Evolutionary conservation across 2,797 vertebrate genomes (phyloP), one percentile per base, ranked within the genome.

Genomic region (Limosa lapponica): DNA sequence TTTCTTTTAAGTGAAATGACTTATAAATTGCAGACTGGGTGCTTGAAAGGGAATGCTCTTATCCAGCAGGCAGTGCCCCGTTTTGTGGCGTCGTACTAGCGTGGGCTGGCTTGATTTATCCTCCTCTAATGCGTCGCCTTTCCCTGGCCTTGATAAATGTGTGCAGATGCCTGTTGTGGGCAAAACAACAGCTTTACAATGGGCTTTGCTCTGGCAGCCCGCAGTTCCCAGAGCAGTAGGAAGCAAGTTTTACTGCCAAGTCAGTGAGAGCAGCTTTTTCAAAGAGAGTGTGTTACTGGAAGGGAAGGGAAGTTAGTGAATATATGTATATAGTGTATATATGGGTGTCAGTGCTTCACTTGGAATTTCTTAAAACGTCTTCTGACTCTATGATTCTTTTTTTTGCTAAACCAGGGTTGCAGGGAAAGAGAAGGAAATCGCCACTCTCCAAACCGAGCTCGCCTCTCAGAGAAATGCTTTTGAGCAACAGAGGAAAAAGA

Each of bases 401-500:
- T 59, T 92, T 64, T 96, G 95, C 58, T 62, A 83, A 67, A 96
- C 96, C 97, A 99, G 99, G 98, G 98, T 99, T 97, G 97, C 98
- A 73, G 98, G 98, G 92, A 99, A 98, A 95, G 98, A 99, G 64
- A 97, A 97, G 84, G 98, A 98, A 97, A 98, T 99, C 16, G 87
- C 95, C 93, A 97, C 95, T 70, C 98, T 99, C 74, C 98, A 98
- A 90, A 96, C 75, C 14, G 98, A 99, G 93, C 98, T 99, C 87
- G 95, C 97, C 36, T 98, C 98, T 94, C 98, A 99, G 98, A 99
- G 97, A 95, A 98, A 98, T 80, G 98, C 98, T 15, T 94, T 99
- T 97, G 99, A 99, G 97, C 98, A 99, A 95, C 99, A 99, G 80
- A 99, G 98, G 97, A 99, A 98, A 98, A 99, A 99, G 98, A 99